Percentiles rank a stretch among this genome's conserved stretches.
These are phyloP conservation scores for Pluvialis apricaria DNA, from an alignment of 2,113 vertebrate species.

Conservation along the genomic window DNA sequence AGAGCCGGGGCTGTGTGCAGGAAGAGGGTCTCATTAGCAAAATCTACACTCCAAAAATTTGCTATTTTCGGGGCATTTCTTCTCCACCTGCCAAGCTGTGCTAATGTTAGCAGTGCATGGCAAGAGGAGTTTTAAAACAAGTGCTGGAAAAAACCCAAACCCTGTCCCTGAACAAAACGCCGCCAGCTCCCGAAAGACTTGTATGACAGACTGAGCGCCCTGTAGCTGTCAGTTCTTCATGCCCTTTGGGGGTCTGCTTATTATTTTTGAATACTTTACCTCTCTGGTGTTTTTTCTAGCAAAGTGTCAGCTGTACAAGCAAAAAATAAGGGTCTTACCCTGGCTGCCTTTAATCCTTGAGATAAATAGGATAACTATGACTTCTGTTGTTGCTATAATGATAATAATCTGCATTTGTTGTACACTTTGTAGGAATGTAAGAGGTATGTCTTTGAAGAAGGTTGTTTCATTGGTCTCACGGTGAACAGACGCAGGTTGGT, in stretches of 20 bases:
- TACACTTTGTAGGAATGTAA: neutral
- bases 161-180: neutral
- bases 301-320: neutral
- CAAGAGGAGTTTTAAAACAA: neutral
- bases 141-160: neutral
- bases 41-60: neutral
- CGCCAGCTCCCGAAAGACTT: neutral
- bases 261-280: slow-evolving; percentile 37
- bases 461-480: neutral
- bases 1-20: neutral
- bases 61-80: neutral
- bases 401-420: neutral
- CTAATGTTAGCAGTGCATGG: neutral
- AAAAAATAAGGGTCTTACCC: neutral
- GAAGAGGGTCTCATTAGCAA: slow-evolving; percentile 15
- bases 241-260: neutral
- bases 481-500: neutral
- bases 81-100: slow-evolving; percentile 48
- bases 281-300: neutral
- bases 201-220: neutral
- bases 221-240: neutral
- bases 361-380: neutral
- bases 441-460: neutral
- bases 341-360: neutral
- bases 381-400: neutral